Conservation (phyloP, 2,888 invertebrate genomes). For the Eubasilissa splendida region DNA sequence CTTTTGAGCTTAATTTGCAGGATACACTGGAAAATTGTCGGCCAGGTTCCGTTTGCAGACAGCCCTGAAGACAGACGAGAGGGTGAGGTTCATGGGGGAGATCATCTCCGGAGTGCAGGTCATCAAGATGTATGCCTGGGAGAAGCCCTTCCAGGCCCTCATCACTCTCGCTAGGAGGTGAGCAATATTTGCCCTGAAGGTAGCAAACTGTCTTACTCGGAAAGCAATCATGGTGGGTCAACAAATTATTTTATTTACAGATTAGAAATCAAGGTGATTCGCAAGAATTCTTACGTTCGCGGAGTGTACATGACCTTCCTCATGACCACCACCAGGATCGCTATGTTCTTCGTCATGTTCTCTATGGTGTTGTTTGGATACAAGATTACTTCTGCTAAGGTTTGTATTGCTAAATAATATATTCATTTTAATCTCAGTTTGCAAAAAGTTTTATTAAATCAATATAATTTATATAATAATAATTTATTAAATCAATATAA, state of each 20-base stretch:
- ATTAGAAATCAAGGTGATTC: slow-evolving; percentile 70
- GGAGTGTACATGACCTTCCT: slow-evolving; percentile 83
- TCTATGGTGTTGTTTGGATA: slow-evolving; percentile 79
- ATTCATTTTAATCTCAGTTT: not conserved
- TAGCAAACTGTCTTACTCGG: not conserved
- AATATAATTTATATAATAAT: no score
- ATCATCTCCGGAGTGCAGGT: slow-evolving; percentile 85
- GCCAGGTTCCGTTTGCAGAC: slow-evolving; percentile 70
- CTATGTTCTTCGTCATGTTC: slow-evolving; percentile 83
- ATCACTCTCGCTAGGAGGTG: slow-evolving; percentile 79
- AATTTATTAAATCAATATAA: no score
- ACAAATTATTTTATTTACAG: slow-evolving; percentile 36
- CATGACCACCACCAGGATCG: slow-evolving; percentile 85
- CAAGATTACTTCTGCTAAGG: slow-evolving; percentile 80
- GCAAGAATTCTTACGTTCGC: slow-evolving; percentile 76
- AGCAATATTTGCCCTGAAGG: not conserved
- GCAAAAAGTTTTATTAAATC: no score
- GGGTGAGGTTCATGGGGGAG: slow-evolving; percentile 86
- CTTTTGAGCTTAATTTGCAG: slow-evolving; percentile 51
- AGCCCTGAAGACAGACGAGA: slow-evolving; percentile 80
- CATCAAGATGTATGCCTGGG: slow-evolving; percentile 92
- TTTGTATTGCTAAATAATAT: slow-evolving; percentile 60
- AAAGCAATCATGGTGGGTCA: no score
- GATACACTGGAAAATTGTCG: slow-evolving; percentile 62
- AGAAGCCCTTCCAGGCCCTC: slow-evolving; percentile 81